Base-by-base conservation (phyloP, 2,888 invertebrate genomes). In the Epinotia demarniana region DNA sequence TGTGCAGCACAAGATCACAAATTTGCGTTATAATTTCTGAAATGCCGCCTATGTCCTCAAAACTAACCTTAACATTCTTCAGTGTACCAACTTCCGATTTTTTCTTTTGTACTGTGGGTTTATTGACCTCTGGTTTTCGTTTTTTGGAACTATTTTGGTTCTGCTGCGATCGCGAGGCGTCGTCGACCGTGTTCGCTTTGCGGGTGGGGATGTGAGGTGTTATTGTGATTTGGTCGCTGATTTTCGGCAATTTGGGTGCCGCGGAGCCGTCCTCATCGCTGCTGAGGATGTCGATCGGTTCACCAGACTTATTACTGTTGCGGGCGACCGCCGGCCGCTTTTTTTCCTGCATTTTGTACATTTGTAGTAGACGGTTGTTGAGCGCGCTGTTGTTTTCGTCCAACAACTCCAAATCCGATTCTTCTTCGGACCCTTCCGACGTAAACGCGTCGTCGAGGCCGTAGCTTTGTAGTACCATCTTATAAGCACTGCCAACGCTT, bases 41-140 rank as follows among this genome's bases (percentile, higher is more conserved):
- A 90, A 97, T 96, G 12, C 98, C 98, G 61, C 98, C 98, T 82
- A 98, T 94, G 87, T 98, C 96, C 67, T 95, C 95, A 86, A 98
- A 97, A 80, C 95, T 96, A 63, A 95, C 91, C 82, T 91, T 94
- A 18, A 90, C 89, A 81, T 82, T 85, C 81, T 92, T 93, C 73
- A 89, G 82, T 68, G 90, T 86, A 3, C 88, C 87, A 78, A 92
- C 81, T 64, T 91, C 90, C 80, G 82, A 78, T 79, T 89, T 92
- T 84, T 91, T 90, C 85, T 90, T 92, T 77, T 83, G 79, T 69
- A 60, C 79, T 72, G 80, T 79, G 75, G 84, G 82, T 84, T 89
- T 86, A 64, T 80, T 89, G 27, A 83, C 81, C 67, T 90, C 91
- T 61, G 85, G 79, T 84, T 94, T 92, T 81, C 92, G 87, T 84